Evolutionary conservation across 2,888 invertebrate species (phyloP).

Genomic region (Rosalia funebris): DNA sequence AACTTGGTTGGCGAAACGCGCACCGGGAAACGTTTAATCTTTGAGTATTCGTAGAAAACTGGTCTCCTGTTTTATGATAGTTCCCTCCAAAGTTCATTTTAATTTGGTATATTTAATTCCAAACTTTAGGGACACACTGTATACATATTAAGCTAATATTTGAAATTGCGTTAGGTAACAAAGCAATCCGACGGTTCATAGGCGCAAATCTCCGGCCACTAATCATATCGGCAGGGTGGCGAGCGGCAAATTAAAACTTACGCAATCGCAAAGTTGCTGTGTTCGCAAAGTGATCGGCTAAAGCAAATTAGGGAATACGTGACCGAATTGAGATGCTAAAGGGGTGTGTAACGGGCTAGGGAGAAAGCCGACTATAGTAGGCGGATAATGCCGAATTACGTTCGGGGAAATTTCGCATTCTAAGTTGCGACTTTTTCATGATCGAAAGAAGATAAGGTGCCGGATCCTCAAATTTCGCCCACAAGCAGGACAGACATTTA

Average conservation of each 20-base stretch:
- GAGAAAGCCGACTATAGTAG: conserved; percentile 20
- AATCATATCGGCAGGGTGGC: conserved; percentile 17
- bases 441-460: conserved; percentile 43
- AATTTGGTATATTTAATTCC: too few species aligned
- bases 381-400: conserved; percentile 43
- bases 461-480: conserved; percentile 39
- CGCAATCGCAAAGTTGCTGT: conserved; percentile 41
- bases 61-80: too few species aligned
- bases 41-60: too few species aligned
- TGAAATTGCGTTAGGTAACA: too few species aligned
- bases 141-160: too few species aligned
- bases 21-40: too few species aligned
- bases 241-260: conserved; percentile 42
- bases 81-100: too few species aligned
- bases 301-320: conserved; percentile 45
- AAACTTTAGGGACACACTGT: too few species aligned
- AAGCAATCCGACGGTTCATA: too few species aligned
- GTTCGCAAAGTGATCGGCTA: conserved; percentile 42
- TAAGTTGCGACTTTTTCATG: conserved; percentile 40
- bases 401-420: conserved; percentile 41
- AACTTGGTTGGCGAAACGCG: too few species aligned
- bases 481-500: conserved; percentile 25
- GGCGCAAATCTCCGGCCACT: conserved; percentile 13
- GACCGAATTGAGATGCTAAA: conserved; percentile 35
- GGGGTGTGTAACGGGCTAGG: conserved; percentile 13